These are phyloP conservation scores for Lepidurus apus DNA, from an alignment of 1,140 invertebrate species.

Conservation along the genomic window DNA sequence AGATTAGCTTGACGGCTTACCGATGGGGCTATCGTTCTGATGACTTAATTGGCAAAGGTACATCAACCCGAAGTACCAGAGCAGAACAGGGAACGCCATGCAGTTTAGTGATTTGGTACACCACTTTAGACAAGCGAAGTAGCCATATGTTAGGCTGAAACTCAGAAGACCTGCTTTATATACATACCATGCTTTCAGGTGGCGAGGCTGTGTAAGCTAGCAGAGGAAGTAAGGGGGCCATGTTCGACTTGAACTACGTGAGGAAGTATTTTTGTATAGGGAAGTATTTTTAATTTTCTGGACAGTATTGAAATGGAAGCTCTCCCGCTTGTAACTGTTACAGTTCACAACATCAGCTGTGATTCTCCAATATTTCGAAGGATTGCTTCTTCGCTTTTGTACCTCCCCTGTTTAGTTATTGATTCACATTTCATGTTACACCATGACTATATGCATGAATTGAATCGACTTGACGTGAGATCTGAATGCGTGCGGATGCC, in stretches of 20 bases:
- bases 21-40: background rate
- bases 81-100: background rate
- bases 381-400: background rate
- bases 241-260: background rate
- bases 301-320: background rate
- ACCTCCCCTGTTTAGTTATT: background rate
- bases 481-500: no score
- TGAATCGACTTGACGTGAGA: no score
- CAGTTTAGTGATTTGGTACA: background rate
- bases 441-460: no score
- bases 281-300: background rate
- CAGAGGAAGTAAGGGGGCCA: no score
- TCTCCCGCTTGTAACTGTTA: background rate
- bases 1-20: background rate
- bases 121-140: background rate
- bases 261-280: background rate
- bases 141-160: no score
- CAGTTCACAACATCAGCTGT: background rate
- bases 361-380: background rate
- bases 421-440: background rate
- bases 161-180: no score
- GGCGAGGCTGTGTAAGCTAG: no score
- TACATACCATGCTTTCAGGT: no score
- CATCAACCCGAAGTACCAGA: background rate
- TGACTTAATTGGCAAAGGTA: background rate